phyloP scores from a whole-genome alignment of 2,113 vertebrate species.

The Collichthys lucidus region DNA sequence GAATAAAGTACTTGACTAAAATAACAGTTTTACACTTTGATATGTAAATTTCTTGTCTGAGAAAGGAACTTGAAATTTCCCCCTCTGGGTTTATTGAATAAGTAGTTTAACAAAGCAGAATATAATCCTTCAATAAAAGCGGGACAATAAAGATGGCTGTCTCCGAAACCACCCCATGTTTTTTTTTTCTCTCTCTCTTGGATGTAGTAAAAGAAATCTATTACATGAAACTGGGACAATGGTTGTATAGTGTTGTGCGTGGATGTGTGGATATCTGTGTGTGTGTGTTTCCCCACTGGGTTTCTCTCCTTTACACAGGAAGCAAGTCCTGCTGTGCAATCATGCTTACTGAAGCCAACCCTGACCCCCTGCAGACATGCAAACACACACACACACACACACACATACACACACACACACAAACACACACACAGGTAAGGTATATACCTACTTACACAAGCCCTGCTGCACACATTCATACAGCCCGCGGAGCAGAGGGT shows the following conservation, averaged over 20 bases:
- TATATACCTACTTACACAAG: constrained; percentile 20
- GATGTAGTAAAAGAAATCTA: constrained; percentile 37
- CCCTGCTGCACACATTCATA: constrained; percentile 40
- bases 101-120: constrained; percentile 18
- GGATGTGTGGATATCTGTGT: constrained; percentile 7
- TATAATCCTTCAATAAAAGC: constrained; percentile 25
- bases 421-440: constrained; percentile 20
- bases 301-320: constrained; percentile 46
- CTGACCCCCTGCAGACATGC: constrained; percentile 43
- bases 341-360: constrained; percentile 51
- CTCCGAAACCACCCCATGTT: constrained; percentile 6
- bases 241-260: constrained; percentile 18
- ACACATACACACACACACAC: constrained; percentile 16
- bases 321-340: constrained; percentile 53
- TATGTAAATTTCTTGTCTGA: constrained; percentile 13
- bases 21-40: not conserved
- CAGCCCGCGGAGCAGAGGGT: constrained; percentile 59
- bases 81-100: constrained; percentile 25
- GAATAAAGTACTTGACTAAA: constrained; percentile 8
- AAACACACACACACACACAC: constrained; percentile 25
- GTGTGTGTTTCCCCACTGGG: constrained; percentile 41
- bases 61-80: constrained; percentile 4
- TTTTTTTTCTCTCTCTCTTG: not conserved
- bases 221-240: constrained; percentile 33
- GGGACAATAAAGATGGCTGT: not conserved